Base-by-base conservation (phyloP, 2,113 vertebrate genomes). In the Prionailurus bengalensis region DNA sequence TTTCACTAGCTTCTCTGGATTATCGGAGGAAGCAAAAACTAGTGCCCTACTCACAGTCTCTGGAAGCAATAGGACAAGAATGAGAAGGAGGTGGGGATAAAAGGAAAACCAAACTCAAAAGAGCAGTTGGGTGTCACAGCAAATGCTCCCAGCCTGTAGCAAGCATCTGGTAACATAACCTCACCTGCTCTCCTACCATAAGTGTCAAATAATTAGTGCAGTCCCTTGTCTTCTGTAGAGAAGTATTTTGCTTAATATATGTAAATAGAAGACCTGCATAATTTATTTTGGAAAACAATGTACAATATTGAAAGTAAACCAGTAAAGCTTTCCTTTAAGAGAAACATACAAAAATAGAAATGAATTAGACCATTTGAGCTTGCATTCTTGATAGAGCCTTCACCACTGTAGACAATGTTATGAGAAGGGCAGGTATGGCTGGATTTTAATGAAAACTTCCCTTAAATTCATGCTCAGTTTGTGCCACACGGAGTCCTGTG, bases 61-160 rank as follows among this genome's bases (percentile, higher is more conserved):
- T 23, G 58, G 48, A 95, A 94, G 6, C 53, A 11, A 94, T 74
- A 98, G 73, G 19, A n/a, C 80, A 94, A 82, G 73, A 92, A 4
- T 5, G 31, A 87, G 36, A 55, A n/a, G 70, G 48, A 61, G 1
- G 5, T 17, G 27, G 11, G 6, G 17, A n/a, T 36, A 39, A 53
- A 29, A 71, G 25, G n/a, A 45, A 45, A 76, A 36, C 1, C 29
- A 73, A 1, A 48, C n/a, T n/a, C 79, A 48, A 95, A 97, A 87
- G 9, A 85, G 3, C 3, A 76, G 7, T 36, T 89, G 55, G 7
- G 33, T 85, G 15, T 48, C 45, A 93, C 74, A 19, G 51, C 27
- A 92, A 39, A 82, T 92, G 14, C 12, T 85, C 95, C 14, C 48
- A 87, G 29, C 0, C 3, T 96, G 81, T 65, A 85, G 11, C 73